phyloP scores from a whole-genome alignment of 2,113 vertebrate genomes.

The Ranitomeya variabilis region DNA sequence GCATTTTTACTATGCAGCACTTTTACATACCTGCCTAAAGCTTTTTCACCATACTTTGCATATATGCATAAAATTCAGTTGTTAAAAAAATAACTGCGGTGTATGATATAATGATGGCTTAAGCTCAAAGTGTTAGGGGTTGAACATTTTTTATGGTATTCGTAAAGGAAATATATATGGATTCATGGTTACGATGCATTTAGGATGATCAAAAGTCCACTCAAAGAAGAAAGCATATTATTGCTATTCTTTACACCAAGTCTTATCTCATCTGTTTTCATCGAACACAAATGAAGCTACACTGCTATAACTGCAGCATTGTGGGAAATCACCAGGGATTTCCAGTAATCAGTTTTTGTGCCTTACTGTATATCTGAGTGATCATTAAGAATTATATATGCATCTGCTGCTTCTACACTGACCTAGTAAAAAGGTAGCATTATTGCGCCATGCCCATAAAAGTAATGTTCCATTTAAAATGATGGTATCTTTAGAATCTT shows the following conservation, averaged over 20 bases:
- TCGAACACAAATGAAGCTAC: neutral
- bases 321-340: neutral
- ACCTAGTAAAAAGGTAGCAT: conserved; percentile 25
- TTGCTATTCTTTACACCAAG: neutral
- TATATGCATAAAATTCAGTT: too few species aligned
- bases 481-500: neutral
- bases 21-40: too few species aligned
- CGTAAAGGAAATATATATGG: neutral
- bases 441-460: neutral
- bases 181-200: neutral
- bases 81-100: too few species aligned
- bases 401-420: neutral
- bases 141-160: neutral
- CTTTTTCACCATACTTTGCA: too few species aligned
- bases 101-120: too few species aligned
- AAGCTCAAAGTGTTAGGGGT: too few species aligned
- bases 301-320: neutral
- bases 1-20: too few species aligned
- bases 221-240: neutral
- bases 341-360: neutral
- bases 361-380: neutral
- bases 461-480: neutral
- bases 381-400: neutral
- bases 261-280: neutral
- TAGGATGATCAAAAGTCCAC: neutral